Conservation (phyloP, 2,888 invertebrate species). For the Corythucha ciliata region DNA sequence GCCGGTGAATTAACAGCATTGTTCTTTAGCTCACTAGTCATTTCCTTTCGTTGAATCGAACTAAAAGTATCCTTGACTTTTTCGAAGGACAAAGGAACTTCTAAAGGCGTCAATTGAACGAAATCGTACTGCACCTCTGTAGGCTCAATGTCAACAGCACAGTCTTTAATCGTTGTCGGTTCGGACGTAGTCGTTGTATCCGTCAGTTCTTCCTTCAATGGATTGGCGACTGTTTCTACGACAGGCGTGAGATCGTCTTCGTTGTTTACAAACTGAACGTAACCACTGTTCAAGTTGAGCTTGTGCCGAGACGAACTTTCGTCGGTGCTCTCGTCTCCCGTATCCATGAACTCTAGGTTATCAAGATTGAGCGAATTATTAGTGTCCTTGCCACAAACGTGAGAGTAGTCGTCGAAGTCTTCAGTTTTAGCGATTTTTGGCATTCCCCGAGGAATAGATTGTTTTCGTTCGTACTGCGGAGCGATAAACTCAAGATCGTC, state of each 20-base stretch:
- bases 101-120: conserved; percentile 52
- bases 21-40: conserved; percentile 42
- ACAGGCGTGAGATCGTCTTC: conserved; percentile 44
- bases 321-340: conserved; percentile 60
- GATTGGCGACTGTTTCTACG: conserved; percentile 41
- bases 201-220: conserved; percentile 28
- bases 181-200: conserved; percentile 31
- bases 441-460: conserved; percentile 37
- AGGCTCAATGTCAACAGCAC: conserved; percentile 22
- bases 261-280: conserved; percentile 54
- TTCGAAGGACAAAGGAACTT: conserved; percentile 1
- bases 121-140: conserved; percentile 52
- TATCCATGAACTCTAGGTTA: conserved; percentile 78
- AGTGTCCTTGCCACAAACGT: conserved; percentile 41
- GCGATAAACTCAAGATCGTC: conserved; percentile 55
- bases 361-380: conserved; percentile 49
- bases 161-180: conserved; percentile 29
- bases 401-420: conserved; percentile 41
- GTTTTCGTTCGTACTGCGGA: conserved; percentile 43
- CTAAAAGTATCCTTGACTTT: conserved; percentile 40
- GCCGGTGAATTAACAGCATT: conserved; percentile 40
- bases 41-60: conserved; percentile 27
- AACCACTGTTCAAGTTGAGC: conserved; percentile 50
- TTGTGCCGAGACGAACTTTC: conserved; percentile 47
- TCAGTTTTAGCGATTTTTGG: conserved; percentile 41